Conservation (phyloP, 2,797 vertebrate species). For the Danio jaintianensis region DNA sequence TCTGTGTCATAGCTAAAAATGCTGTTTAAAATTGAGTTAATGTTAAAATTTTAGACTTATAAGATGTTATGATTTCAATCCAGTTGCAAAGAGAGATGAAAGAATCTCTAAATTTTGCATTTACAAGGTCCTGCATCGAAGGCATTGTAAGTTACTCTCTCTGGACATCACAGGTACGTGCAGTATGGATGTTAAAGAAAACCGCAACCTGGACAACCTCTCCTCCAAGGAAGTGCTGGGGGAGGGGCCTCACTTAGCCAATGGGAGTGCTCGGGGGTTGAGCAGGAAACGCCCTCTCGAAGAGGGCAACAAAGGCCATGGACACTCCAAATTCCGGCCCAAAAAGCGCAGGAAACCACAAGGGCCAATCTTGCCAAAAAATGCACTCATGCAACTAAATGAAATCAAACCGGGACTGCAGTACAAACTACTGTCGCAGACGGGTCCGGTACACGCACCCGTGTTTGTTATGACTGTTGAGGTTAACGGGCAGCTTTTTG, state of each 20-base stretch:
- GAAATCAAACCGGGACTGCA: constrained; percentile 93
- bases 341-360: constrained; percentile 89
- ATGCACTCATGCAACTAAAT: constrained; percentile 94
- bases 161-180: constrained; percentile 89
- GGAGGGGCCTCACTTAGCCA: constrained; percentile 80
- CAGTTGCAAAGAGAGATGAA: constrained; percentile 85
- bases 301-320: constrained; percentile 88
- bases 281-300: constrained; percentile 89
- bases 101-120: constrained; percentile 90
- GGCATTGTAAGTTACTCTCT: constrained; percentile 92
- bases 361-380: constrained; percentile 87
- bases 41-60: constrained; percentile 24
- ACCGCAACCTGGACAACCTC: constrained; percentile 86
- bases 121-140: constrained; percentile 92
- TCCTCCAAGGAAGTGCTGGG: constrained; percentile 79
- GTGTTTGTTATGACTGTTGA: constrained; percentile 92
- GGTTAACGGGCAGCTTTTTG: constrained; percentile 91
- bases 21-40: neutral
- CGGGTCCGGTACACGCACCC: constrained; percentile 90
- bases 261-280: constrained; percentile 66
- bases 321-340: constrained; percentile 83
- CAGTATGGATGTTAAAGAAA: constrained; percentile 88
- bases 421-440: constrained; percentile 90
- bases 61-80: constrained; percentile 78
- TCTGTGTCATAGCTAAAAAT: neutral